Conservation (phyloP, 1,140 invertebrate genomes). For the Lepeophtheirus salmonis region DNA sequence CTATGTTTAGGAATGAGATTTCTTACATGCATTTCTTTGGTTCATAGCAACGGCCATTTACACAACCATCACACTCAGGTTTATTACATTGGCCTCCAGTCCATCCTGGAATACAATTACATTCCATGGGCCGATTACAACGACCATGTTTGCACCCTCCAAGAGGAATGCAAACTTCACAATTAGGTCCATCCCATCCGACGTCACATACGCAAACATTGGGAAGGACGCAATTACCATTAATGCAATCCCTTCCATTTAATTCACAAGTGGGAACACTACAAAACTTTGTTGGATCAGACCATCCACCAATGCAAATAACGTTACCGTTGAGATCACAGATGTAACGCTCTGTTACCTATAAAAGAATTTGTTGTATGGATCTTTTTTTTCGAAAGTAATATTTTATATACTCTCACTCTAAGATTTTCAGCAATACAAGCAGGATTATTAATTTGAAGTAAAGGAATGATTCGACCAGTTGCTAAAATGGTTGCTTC, state of each 20-base stretch:
- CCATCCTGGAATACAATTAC: slow-evolving; percentile 26
- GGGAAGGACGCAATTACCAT: slow-evolving; percentile 9
- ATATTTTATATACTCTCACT: not conserved
- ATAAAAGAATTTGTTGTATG: not conserved
- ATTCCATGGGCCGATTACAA: slow-evolving; percentile 27
- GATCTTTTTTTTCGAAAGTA: not conserved
- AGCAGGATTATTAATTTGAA: not conserved
- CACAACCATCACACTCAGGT: not conserved
- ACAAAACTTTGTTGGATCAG: not conserved
- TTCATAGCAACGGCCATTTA: not conserved
- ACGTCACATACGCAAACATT: slow-evolving; percentile 41
- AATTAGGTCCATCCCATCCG: slow-evolving; percentile 59
- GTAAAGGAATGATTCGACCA: not conserved
- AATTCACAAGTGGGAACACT: slow-evolving; percentile 4
- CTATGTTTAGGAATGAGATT: not conserved
- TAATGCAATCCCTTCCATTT: not conserved
- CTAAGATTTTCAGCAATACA: not conserved
- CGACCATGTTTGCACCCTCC: slow-evolving; percentile 26
- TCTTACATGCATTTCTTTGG: not conserved
- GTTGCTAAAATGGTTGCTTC: too few species aligned
- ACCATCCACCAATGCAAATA: slow-evolving; percentile 9
- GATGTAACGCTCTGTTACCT: not conserved
- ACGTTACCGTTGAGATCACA: slow-evolving; percentile 4
- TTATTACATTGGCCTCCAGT: slow-evolving; percentile 52
- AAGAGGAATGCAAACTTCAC: slow-evolving; percentile 51